phyloP scores from a whole-genome alignment of 2,888 invertebrate species.

The Tetanocera ferruginea region DNA sequence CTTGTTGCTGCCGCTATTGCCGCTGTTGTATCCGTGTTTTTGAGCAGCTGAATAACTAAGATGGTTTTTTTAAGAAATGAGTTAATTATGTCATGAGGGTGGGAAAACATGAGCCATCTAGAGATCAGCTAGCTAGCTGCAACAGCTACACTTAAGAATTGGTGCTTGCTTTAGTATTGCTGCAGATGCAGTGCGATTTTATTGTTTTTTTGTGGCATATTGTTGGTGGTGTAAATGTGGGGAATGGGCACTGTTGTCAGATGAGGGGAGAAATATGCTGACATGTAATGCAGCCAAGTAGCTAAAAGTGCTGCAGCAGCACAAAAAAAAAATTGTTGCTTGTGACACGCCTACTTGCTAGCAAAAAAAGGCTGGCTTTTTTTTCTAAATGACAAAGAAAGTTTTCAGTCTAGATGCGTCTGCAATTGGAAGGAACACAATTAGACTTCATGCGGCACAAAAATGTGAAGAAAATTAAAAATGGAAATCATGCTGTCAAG shows the following conservation, averaged over 20 bases:
- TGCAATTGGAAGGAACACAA: background rate
- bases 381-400: too few species aligned
- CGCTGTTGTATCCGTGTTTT: background rate
- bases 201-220: background rate
- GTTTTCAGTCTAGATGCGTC: background rate
- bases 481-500: slow-evolving; percentile 2
- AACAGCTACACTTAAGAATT: background rate
- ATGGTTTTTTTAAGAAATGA: slow-evolving; percentile 36
- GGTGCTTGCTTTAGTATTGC: background rate
- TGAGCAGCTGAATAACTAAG: background rate
- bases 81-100: slow-evolving; percentile 70
- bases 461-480: slow-evolving; percentile 5
- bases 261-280: background rate
- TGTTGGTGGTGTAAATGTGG: background rate
- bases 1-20: background rate
- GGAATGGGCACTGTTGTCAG: too few species aligned
- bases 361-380: too few species aligned
- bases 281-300: background rate
- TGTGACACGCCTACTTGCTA: too few species aligned
- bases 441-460: background rate
- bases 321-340: background rate
- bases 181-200: background rate
- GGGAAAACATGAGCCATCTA: slow-evolving; percentile 55
- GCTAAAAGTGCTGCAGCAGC: background rate
- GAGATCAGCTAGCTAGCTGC: too few species aligned